Conservation (phyloP, 2,797 vertebrate genomes). For the Hozukius guyotensis region DNA sequence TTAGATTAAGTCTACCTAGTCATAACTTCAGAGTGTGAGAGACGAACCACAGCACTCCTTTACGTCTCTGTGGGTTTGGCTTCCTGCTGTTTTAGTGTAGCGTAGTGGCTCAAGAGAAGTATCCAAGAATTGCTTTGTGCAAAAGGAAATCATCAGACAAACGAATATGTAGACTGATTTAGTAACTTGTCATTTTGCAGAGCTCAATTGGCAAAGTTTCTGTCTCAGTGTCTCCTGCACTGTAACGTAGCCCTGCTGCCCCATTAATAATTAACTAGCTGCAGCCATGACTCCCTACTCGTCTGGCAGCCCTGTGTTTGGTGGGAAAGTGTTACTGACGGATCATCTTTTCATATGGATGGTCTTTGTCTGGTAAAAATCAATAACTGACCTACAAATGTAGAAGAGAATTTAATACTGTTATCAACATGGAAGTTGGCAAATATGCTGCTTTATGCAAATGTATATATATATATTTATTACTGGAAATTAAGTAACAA, state of each 20-base stretch:
- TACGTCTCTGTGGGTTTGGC: neutral
- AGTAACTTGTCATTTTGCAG: neutral
- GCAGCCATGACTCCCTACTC: neutral
- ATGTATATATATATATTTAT: no score
- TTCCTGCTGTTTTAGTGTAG: neutral
- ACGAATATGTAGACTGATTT: neutral
- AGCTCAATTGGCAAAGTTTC: neutral
- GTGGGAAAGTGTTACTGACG: neutral
- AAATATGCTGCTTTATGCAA: no score
- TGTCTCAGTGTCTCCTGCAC: neutral
- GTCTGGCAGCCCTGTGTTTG: neutral
- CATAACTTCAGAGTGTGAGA: neutral
- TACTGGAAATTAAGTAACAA: no score
- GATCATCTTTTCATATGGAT: neutral
- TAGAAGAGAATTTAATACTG: no score
- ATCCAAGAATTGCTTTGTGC: neutral
- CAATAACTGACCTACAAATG: neutral
- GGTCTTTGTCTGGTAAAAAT: neutral
- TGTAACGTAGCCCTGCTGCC: slow-evolving; percentile 20
- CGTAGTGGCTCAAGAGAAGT: neutral
- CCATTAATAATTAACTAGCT: slow-evolving; percentile 51
- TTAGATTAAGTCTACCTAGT: neutral
- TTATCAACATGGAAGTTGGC: no score
- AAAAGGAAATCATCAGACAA: neutral
- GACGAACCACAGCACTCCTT: neutral